Evolutionary conservation across 1,140 invertebrate genomes (phyloP).

Genomic region (Drosophila yakuba): DNA sequence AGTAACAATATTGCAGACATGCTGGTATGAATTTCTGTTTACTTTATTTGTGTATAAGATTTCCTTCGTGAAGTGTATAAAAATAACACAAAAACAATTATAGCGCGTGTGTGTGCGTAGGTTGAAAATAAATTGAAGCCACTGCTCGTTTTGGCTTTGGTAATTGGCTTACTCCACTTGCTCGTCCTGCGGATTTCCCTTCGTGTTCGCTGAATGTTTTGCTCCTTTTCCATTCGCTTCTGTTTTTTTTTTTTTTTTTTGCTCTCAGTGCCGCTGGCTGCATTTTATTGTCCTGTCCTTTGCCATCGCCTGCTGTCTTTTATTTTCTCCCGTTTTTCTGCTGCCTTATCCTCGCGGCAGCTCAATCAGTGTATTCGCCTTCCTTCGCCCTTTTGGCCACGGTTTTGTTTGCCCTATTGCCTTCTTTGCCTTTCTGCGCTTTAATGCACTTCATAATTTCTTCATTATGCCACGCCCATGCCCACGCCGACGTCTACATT

Average conservation of each 20-base stretch:
- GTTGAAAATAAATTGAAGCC: slow-evolving; percentile 44
- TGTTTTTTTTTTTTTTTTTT: not conserved
- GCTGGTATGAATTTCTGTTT: no score
- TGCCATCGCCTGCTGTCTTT: slow-evolving; percentile 19
- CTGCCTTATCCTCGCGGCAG: slow-evolving; percentile 38
- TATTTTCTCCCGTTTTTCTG: slow-evolving; percentile 3
- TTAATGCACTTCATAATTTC: slow-evolving; percentile 78
- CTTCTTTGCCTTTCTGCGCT: slow-evolving; percentile 31
- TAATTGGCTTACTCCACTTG: slow-evolving; percentile 45
- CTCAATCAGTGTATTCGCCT: slow-evolving; percentile 57
- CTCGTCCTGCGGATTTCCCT: slow-evolving; percentile 2
- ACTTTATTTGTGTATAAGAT: not conserved
- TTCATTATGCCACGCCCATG: slow-evolving; percentile 56
- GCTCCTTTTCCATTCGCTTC: not conserved
- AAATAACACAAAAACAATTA: slow-evolving; percentile 20
- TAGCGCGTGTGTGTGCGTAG: slow-evolving; percentile 16
- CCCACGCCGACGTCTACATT: not conserved
- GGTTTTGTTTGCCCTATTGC: slow-evolving; percentile 20
- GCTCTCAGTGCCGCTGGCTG: slow-evolving; percentile 52
- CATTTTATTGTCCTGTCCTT: slow-evolving; percentile 67
- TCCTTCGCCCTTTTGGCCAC: slow-evolving; percentile 10
- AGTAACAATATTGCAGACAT: no score
- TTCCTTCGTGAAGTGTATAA: not conserved
- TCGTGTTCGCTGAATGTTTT: slow-evolving; percentile 23
- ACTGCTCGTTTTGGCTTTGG: slow-evolving; percentile 42